Percentiles rank a stretch among this genome's conserved stretches.
Conservation (phyloP, 1,140 invertebrate species). For the Helicoverpa armigera region DNA sequence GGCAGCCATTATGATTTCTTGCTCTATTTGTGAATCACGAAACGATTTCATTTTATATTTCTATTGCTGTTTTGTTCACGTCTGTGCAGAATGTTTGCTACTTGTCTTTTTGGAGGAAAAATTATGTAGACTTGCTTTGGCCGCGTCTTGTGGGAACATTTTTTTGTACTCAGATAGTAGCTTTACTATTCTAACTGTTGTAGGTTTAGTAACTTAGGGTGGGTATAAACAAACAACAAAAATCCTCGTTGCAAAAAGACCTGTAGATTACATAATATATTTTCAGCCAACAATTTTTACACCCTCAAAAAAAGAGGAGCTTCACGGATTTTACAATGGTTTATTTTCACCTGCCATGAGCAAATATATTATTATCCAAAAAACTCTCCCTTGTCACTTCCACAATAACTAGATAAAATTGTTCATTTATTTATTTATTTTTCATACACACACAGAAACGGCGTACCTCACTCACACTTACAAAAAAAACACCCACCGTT, state of each 20-base stretch:
- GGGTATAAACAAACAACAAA: no score
- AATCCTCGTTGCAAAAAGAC: no score
- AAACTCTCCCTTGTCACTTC: background rate
- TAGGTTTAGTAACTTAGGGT: no score
- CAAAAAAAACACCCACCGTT: no score
- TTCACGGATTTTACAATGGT: no score
- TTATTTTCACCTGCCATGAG: background rate
- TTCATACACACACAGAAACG: background rate
- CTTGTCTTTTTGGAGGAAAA: background rate
- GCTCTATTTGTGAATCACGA: constrained; percentile 29
- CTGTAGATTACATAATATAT: no score
- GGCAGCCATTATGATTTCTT: constrained; percentile 17
- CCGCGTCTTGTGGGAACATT: no score
- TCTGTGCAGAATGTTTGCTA: background rate
- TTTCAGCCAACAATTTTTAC: no score
- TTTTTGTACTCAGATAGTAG: no score
- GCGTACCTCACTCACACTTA: background rate
- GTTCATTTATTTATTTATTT: background rate
- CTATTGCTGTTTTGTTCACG: constrained; percentile 19
- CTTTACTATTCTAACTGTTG: no score
- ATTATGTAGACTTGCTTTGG: no score
- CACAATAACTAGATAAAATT: background rate
- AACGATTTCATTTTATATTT: constrained; percentile 4
- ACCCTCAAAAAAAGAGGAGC: no score
- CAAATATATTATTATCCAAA: background rate